Evolutionary conservation across 2,113 vertebrate species (phyloP).

Genomic region (Ploceus nigricollis): DNA sequence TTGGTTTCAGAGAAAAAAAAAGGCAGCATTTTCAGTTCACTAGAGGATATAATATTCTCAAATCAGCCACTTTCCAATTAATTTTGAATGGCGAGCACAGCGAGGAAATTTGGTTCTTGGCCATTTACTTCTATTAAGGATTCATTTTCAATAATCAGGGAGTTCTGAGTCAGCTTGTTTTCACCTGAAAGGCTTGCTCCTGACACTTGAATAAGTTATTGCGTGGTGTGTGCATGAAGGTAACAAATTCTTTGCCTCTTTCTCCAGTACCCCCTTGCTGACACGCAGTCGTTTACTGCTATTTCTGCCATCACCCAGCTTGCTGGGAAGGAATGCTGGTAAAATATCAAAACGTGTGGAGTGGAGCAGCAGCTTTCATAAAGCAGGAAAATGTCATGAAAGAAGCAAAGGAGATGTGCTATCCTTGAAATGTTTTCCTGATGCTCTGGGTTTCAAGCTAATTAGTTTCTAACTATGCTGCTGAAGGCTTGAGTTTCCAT

Average conservation of each 20-base stretch:
- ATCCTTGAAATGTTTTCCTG: constrained; percentile 36
- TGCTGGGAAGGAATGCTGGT: constrained; percentile 59
- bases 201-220: constrained; percentile 54
- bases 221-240: background rate
- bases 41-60: constrained; percentile 49
- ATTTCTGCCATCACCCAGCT: constrained; percentile 35
- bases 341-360: background rate
- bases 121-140: constrained; percentile 66
- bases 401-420: background rate
- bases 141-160: constrained; percentile 67
- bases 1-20: constrained; percentile 10
- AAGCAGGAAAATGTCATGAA: constrained; percentile 15
- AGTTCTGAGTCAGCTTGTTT: constrained; percentile 64
- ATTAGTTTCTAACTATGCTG: constrained; percentile 60
- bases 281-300: constrained; percentile 38
- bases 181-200: constrained; percentile 54
- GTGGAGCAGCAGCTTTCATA: constrained; percentile 4
- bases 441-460: constrained; percentile 26
- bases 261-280: constrained; percentile 4
- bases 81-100: constrained; percentile 38
- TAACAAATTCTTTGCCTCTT: constrained; percentile 18
- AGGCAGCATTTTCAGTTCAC: constrained; percentile 1
- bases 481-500: background rate
- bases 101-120: constrained; percentile 40
- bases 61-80: constrained; percentile 58